Evolutionary conservation across 2,888 invertebrate species (phyloP).

Genomic region (Alsophila aescularia): DNA sequence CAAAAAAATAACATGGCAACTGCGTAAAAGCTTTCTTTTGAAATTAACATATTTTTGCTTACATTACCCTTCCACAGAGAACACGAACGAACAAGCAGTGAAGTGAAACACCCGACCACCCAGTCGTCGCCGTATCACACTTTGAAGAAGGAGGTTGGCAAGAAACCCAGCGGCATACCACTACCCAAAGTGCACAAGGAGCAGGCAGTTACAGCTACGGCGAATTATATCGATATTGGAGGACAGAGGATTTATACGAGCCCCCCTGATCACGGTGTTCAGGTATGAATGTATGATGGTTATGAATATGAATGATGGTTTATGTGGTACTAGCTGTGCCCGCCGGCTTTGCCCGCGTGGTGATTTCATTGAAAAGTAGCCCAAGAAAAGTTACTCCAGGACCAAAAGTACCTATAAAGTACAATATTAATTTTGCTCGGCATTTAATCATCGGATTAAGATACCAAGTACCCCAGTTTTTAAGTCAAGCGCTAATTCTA

Average conservation of each 20-base stretch:
- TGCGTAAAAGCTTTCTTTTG: conserved; percentile 42
- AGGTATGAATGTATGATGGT: conserved; percentile 56
- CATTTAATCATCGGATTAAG: no score
- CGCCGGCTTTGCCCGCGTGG: no score
- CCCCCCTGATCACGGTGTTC: conserved; percentile 81
- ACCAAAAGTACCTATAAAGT: no score
- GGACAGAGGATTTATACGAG: conserved; percentile 80
- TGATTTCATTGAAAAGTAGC: no score
- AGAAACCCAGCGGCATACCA: conserved; percentile 80
- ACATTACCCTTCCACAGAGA: conserved; percentile 58
- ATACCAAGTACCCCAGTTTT: no score
- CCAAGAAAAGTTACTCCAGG: no score
- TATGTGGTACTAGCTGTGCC: no score
- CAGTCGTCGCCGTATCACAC: conserved; percentile 81
- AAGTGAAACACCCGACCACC: conserved; percentile 72
- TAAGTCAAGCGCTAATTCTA: no score
- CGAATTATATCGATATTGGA: conserved; percentile 79
- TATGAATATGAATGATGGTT: no score
- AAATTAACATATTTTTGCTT: neutral
- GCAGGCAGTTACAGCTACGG: conserved; percentile 66
- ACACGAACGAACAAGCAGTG: conserved; percentile 78
- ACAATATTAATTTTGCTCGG: no score
- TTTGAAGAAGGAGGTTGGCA: conserved; percentile 70
- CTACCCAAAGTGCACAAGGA: conserved; percentile 76
- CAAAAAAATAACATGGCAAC: neutral